phyloP scores from a whole-genome alignment of 64 coral and sea anemone species.

The Platygyra sinensis region DNA sequence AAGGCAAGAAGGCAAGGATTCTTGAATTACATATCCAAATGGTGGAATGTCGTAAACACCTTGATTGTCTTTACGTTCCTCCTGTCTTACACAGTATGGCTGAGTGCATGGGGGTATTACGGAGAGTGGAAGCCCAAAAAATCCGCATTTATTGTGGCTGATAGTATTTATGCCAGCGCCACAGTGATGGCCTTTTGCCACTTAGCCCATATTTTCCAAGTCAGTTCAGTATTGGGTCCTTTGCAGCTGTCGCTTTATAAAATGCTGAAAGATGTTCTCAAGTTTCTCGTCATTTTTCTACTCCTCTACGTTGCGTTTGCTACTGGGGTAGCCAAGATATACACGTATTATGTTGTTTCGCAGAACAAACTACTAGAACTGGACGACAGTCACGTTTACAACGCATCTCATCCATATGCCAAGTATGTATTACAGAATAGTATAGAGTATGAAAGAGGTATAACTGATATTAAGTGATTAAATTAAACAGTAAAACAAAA shows the following conservation, averaged over 20 bases:
- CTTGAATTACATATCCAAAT: constrained; percentile 10
- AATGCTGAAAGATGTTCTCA: constrained; percentile 37
- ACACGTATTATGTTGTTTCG: constrained; percentile 41
- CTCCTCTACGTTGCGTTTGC: constrained; percentile 30
- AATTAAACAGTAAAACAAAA: no score
- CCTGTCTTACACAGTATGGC: not conserved
- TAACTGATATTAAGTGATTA: no score
- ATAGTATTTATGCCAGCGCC: not conserved
- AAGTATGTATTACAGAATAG: not conserved
- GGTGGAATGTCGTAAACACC: constrained; percentile 9
- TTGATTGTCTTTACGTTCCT: not conserved
- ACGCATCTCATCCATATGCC: not conserved
- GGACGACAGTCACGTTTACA: not conserved
- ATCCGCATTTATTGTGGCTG: not conserved
- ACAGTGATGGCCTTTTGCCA: not conserved
- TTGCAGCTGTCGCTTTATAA: constrained; percentile 33
- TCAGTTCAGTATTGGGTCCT: constrained; percentile 42
- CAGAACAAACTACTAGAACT: not conserved
- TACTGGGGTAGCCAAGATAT: constrained; percentile 2
- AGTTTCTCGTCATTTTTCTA: constrained; percentile 39
- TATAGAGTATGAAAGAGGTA: no score
- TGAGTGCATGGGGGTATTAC: not conserved
- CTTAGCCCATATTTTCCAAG: constrained; percentile 18
- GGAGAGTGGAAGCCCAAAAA: not conserved
- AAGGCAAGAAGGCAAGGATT: not conserved